Base-by-base conservation (phyloP, 2,113 vertebrate species). In the Nannobrachium achirus region DNA sequence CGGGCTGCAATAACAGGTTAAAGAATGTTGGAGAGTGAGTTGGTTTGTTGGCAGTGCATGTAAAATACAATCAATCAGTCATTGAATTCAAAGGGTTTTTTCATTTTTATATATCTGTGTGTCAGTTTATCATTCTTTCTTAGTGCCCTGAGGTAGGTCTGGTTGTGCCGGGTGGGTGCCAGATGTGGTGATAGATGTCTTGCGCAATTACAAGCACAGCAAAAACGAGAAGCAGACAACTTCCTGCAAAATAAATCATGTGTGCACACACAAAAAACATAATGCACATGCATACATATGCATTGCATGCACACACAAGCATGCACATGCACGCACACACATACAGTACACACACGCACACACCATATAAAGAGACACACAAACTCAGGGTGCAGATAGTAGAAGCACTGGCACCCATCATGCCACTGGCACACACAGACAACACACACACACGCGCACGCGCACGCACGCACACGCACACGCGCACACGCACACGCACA, bases 131-230 rank as follows among this genome's bases (percentile, higher is more conserved):
- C 66, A 40, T 25, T 62, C 15, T 56, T 25, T 66, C 15, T 63
- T 46, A 63, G 20, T 62, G 42, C 64, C 64, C 52, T 38, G 19
- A 68, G 63, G 79, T 63, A 73, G 19, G 13, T 67, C 45, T 61
- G 0, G 25, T n/a, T 40, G 51, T 39, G 56, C 42, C 16, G 51
- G 7, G 44, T n/a, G 13, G 19, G n/a, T 56, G 39, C 51, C 41
- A 56, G 51, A 33, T 33, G 25, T 33, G 25, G 11, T 55, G 55
- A 44, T 15, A n/a, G 51, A 56, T 46, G 56, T 10, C 39, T 76
- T 84, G 58, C n/a, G 14, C 65, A 71, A 77, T 44, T 18, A 13
- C 15, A 8, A 67, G 46, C 38, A 39, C 74, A 83, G 66, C 56
- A 78, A 75, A 67, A 39, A 75, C 73, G 10, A 20, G n/a, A 41